Conservation (phyloP, 37 sponge, comb jelly and placozoan species). For the Cladorhizidae sp. region DNA sequence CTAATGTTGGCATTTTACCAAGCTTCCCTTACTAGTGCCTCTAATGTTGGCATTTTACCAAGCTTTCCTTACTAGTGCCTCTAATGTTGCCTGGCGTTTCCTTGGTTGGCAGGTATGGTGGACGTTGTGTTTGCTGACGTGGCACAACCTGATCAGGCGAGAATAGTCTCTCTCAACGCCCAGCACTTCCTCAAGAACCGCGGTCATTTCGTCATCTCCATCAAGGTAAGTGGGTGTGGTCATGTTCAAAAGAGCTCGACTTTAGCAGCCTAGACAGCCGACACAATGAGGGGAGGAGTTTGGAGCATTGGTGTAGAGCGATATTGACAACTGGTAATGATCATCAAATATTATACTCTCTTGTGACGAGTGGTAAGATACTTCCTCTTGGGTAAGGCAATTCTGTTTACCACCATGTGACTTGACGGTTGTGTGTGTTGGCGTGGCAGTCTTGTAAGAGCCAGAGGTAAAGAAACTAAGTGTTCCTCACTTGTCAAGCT, state of each 20-base stretch:
- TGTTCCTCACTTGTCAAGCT: no score
- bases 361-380: background rate
- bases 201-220: conserved; percentile 97
- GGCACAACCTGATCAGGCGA: conserved; percentile 98
- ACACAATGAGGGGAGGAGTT: background rate
- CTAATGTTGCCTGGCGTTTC: no score
- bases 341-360: no score
- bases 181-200: conserved; percentile 95
- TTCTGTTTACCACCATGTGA: background rate
- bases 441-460: conserved; percentile 15
- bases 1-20: no score
- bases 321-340: background rate
- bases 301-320: background rate
- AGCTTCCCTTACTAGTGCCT: no score
- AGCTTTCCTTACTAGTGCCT: no score
- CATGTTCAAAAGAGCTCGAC: background rate
- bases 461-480: background rate
- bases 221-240: conserved; percentile 73
- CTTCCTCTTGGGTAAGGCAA: background rate
- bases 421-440: background rate
- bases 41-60: no score
- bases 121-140: conserved; percentile 99
- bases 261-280: background rate
- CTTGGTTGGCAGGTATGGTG: conserved; percentile 83
- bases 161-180: conserved; percentile 96